These are phyloP conservation scores for Bolinopsis microptera DNA, from an alignment of 37 sponge, comb jelly and placozoan genomes.

Conservation along the genomic window DNA sequence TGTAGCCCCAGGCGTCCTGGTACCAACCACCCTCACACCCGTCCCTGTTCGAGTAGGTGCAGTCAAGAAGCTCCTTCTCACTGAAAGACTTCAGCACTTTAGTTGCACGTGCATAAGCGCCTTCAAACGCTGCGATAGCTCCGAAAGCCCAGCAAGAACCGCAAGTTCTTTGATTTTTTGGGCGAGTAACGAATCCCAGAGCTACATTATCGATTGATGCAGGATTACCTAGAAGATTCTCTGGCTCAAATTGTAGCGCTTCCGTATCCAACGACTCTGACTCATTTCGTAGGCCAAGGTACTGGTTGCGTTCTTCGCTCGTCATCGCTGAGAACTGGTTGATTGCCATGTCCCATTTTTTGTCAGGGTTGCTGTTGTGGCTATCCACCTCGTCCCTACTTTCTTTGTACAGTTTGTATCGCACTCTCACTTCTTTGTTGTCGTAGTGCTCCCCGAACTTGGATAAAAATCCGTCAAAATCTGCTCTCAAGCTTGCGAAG, in stretches of 20 bases:
- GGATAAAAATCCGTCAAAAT: background rate
- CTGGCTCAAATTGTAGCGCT: background rate
- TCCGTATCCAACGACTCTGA: background rate
- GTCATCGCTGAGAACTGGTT: conserved; percentile 40
- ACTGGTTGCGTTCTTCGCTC: background rate
- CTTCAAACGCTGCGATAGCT: conserved; percentile 3
- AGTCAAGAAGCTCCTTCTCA: background rate
- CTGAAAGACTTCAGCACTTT: conserved; percentile 21
- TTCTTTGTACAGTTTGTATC: background rate
- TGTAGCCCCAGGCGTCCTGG: background rate
- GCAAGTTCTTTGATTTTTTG: background rate
- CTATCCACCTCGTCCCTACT: background rate
- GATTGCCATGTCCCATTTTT: background rate
- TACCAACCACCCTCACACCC: conserved; percentile 49
- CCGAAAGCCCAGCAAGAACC: conserved; percentile 24
- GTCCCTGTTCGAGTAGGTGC: background rate
- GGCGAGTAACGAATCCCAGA: background rate
- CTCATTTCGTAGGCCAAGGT: background rate
- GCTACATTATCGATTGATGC: background rate
- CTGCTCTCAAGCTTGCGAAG: background rate
- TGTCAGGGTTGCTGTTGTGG: background rate
- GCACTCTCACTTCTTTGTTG: background rate
- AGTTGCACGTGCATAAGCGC: conserved; percentile 12
- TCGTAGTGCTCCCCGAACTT: background rate
- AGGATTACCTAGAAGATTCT: background rate